phyloP scores from a whole-genome alignment of 2,888 invertebrate species.

The Monochamus alternatus region DNA sequence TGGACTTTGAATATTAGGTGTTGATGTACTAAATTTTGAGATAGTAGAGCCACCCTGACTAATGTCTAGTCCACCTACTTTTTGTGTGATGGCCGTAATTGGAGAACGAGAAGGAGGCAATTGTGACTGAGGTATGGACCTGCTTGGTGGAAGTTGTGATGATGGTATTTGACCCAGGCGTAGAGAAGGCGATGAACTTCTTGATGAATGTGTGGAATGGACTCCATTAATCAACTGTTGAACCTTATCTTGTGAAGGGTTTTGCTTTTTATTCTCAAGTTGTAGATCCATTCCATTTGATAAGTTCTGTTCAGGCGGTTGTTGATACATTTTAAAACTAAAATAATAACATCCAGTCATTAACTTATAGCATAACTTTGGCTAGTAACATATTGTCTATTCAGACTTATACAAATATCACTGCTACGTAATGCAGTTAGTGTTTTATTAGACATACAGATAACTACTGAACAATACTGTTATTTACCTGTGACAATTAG shows the following conservation, averaged over 20 bases:
- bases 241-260: slow-evolving; percentile 40
- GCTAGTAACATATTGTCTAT: neutral
- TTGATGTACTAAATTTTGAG: slow-evolving; percentile 62
- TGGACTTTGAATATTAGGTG: slow-evolving; percentile 57
- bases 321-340: slow-evolving; percentile 28
- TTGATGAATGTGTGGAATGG: slow-evolving; percentile 67
- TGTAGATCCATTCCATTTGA: slow-evolving; percentile 63
- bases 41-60: slow-evolving; percentile 47
- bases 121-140: slow-evolving; percentile 64
- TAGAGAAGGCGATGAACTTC: slow-evolving; percentile 67
- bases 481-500: slow-evolving; percentile 13
- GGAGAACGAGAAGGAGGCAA: slow-evolving; percentile 58
- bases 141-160: slow-evolving; percentile 62
- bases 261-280: slow-evolving; percentile 39
- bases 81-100: slow-evolving; percentile 54
- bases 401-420: neutral
- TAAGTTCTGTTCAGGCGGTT: slow-evolving; percentile 54
- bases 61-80: slow-evolving; percentile 59
- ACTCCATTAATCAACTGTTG: slow-evolving; percentile 65
- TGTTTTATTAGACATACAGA: neutral
- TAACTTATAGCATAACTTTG: neutral
- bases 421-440: neutral
- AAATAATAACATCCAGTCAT: neutral
- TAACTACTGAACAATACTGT: slow-evolving; percentile 2
- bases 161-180: slow-evolving; percentile 61